Conservation (phyloP, 2,888 invertebrate genomes). For the Eretmocerus hayati region DNA sequence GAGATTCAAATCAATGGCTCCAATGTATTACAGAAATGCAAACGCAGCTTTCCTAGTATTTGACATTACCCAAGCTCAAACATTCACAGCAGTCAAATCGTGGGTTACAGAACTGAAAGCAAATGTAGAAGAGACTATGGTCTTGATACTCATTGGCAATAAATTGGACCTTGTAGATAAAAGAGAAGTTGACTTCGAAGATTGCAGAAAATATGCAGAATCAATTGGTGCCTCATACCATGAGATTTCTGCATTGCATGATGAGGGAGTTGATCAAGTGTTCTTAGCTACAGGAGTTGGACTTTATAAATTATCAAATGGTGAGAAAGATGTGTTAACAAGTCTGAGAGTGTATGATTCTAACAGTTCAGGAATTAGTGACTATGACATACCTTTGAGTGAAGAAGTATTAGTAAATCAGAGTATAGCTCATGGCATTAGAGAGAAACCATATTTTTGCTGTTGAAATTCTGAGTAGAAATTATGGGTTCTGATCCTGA, state of each 20-base stretch:
- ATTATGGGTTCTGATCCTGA: too few species aligned
- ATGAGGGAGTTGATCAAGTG: conserved; percentile 69
- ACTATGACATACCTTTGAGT: conserved; percentile 42
- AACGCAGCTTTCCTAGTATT: conserved; percentile 84
- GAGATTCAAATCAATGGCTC: conserved; percentile 83
- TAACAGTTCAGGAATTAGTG: conserved; percentile 39
- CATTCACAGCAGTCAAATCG: conserved; percentile 72
- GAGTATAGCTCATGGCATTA: conserved; percentile 62
- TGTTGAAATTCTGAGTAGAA: too few species aligned
- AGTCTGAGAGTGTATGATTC: conserved; percentile 58
- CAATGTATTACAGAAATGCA: conserved; percentile 90
- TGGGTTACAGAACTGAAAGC: conserved; percentile 76
- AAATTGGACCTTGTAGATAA: conserved; percentile 68
- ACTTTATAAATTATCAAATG: conserved; percentile 52
- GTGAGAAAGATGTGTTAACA: conserved; percentile 25
- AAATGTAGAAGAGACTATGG: conserved; percentile 74
- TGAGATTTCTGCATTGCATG: conserved; percentile 75
- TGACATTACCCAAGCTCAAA: conserved; percentile 70
- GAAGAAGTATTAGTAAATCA: conserved; percentile 47
- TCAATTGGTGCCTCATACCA: conserved; percentile 78
- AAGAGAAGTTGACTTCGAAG: conserved; percentile 59
- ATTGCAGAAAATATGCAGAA: conserved; percentile 69
- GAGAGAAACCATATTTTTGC: conserved; percentile 56
- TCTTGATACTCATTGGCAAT: conserved; percentile 76
- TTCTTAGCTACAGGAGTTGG: conserved; percentile 62